Base-by-base conservation (phyloP, 2,113 vertebrate species). In the Spheniscus mendiculus region DNA sequence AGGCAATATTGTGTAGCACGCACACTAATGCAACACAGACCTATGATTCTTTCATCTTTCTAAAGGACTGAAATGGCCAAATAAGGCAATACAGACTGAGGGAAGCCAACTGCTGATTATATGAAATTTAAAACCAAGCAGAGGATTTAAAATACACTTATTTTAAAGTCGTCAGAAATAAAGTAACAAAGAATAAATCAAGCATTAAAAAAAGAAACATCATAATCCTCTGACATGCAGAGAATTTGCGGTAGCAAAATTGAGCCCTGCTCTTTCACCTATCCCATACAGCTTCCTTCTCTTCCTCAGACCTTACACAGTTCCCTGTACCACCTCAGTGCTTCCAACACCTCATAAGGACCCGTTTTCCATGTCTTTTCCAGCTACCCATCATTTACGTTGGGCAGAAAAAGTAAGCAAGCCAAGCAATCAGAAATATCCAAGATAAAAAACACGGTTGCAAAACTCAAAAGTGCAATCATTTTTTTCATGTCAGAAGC, bases 181-280 rank as follows among this genome's bases (percentile, higher is more conserved):
- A 88, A 89, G 42, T 59, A 96, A 94, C 92, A 95, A 92, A 94
- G 42, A 83, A 92, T 92, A 92, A 96, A 96, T 90, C 86, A 95
- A 77, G 29, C 36, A 66, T 77, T 76, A 32, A 71, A 72, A 76
- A 83, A 69, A 72, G 23, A 87, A 87, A 83, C 52, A 74, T 14
- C 36, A 40, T 30, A 88, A 90, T 70, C 63, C 71, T 80, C 71
- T 55, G 36, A 86, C 77, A 90, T 20, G 59, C 30, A 44, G 76
- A 88, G 69, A 96, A 95, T 80, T 8, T 84, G 65, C 8, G 1
- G 67, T 36, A 92, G 74, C 66, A 94, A 58, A 69, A 92, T 40
- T 32, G 11, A 90, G 44, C 34, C 14, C 14, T 67, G 49, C 38
- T 73, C 59, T 67, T 94, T 83, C 58, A 72, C 38, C 66, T 55